These are phyloP conservation scores for Mesocricetus auratus DNA, from an alignment of 2,113 vertebrate genomes.

Conservation along the genomic window DNA sequence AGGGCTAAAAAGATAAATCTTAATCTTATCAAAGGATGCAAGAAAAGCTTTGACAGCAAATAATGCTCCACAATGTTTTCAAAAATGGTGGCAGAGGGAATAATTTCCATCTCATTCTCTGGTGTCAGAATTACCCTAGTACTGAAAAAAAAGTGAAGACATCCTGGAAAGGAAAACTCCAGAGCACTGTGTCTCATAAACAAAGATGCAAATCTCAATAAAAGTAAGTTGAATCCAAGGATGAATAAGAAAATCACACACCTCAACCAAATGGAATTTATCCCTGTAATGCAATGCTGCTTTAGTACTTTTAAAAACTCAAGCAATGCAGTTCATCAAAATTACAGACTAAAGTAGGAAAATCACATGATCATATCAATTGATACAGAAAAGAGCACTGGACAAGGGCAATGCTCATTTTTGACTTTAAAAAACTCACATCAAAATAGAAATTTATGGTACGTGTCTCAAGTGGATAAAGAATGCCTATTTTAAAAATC, in stretches of 20 bases:
- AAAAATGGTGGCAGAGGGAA: background rate
- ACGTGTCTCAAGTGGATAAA: background rate
- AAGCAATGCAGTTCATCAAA: background rate
- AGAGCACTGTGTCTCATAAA: background rate
- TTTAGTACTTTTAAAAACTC: slow-evolving; percentile 36
- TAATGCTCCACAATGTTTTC: background rate
- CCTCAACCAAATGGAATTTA: background rate
- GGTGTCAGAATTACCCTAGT: background rate
- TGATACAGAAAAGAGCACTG: background rate
- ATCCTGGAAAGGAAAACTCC: background rate
- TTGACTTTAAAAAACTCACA: background rate
- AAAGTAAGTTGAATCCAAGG: background rate
- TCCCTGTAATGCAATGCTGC: background rate
- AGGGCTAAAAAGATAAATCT: background rate
- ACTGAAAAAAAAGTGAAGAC: background rate
- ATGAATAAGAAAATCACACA: background rate
- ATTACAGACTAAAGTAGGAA: background rate
- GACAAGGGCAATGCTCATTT: background rate
- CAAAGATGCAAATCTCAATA: background rate
- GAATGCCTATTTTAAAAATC: background rate
- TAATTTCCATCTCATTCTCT: background rate
- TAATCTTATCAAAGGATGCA: background rate
- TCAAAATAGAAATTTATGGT: background rate
- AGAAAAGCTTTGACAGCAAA: background rate
- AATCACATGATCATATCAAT: background rate